These are phyloP conservation scores for Lochmaea capreae DNA, from an alignment of 2,888 invertebrate species.

Conservation along the genomic window DNA sequence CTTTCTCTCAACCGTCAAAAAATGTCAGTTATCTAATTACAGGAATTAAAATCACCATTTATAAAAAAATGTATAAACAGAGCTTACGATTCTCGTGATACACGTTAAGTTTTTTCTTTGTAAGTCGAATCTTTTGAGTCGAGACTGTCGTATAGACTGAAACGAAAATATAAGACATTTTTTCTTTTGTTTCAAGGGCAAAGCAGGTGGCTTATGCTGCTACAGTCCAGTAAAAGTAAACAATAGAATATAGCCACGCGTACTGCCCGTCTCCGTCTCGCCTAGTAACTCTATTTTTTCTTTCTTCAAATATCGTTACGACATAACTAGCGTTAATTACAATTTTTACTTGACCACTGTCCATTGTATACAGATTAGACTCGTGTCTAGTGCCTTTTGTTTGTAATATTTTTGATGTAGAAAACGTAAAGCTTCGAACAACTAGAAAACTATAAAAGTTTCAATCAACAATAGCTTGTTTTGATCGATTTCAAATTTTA, in stretches of 20 bases:
- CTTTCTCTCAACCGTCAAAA: background rate
- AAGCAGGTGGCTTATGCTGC: constrained; percentile 63
- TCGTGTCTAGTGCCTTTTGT: constrained; percentile 24
- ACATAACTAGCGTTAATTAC: constrained; percentile 2
- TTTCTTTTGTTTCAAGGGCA: constrained; percentile 44
- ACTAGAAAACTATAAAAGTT: constrained; percentile 10
- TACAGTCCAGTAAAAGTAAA: constrained; percentile 65
- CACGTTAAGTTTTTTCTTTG: background rate
- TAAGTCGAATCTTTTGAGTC: background rate
- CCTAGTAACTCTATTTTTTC: constrained; percentile 57
- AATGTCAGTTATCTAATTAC: background rate
- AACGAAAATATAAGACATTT: constrained; percentile 16
- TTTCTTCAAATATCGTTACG: constrained; percentile 55
- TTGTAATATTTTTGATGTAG: constrained; percentile 27
- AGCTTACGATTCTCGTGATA: background rate
- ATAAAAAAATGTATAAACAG: background rate
- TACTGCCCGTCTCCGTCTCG: constrained; percentile 60
- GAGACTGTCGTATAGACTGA: background rate
- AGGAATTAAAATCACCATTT: background rate
- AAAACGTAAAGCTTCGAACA: constrained; percentile 29
- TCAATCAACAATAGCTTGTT: constrained; percentile 38
- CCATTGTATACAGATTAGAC: constrained; percentile 22
- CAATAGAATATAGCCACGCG: constrained; percentile 62
- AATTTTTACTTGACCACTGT: constrained; percentile 11
- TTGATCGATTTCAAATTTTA: constrained; percentile 39